Evolutionary conservation across 1,140 invertebrate genomes (phyloP).

Genomic region (Hypsibius dujardini): DNA sequence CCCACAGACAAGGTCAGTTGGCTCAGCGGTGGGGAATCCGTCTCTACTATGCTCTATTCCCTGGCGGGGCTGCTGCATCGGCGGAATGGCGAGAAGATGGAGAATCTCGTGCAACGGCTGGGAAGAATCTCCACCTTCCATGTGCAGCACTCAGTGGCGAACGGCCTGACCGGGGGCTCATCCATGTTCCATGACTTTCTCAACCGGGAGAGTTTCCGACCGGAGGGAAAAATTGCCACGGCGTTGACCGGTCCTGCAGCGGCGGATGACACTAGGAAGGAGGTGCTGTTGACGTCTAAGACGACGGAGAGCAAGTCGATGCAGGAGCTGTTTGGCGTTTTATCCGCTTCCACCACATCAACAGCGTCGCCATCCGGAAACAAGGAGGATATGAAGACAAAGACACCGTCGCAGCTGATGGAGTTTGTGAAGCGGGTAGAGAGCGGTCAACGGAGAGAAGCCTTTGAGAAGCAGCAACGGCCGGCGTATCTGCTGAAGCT

Average conservation of each 20-base stretch:
- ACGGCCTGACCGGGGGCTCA: background rate
- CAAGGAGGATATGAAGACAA: background rate
- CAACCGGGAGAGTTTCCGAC: background rate
- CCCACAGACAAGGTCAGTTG: background rate
- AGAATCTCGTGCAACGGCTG: background rate
- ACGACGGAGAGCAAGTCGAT: background rate
- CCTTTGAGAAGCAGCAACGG: constrained; percentile 8
- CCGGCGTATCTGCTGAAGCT: constrained; percentile 13
- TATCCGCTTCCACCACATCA: background rate
- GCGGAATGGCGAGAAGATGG: background rate
- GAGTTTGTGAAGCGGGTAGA: constrained; percentile 14
- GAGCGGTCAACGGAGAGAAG: constrained; percentile 5
- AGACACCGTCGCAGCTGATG: constrained; percentile 11
- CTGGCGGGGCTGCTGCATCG: background rate
- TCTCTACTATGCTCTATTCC: background rate
- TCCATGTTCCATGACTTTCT: background rate
- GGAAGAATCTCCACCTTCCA: background rate
- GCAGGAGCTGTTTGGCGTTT: constrained; percentile 3
- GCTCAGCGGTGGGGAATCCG: background rate
- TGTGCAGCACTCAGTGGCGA: background rate
- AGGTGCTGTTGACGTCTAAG: background rate
- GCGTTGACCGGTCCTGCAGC: background rate
- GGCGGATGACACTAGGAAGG: background rate
- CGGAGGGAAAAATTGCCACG: background rate
- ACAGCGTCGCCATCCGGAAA: too few relatives aligned